Base-by-base conservation (phyloP, 2,113 vertebrate species). In the Oceanites oceanicus region DNA sequence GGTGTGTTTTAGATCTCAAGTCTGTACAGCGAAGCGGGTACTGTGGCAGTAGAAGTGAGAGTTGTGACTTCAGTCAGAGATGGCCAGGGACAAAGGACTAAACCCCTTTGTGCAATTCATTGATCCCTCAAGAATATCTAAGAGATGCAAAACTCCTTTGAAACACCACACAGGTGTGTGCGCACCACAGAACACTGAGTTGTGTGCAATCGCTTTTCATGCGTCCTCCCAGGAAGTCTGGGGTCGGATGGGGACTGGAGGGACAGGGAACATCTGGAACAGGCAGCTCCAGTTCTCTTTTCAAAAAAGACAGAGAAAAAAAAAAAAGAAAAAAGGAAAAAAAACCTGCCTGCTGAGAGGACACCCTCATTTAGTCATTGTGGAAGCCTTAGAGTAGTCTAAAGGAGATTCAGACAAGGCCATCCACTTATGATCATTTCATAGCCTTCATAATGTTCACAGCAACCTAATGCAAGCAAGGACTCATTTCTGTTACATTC, bases 401-500 rank as follows among this genome's bases (percentile, higher is more conserved):
- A 74, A 90, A 94, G 53, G 59, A 70, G 42, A 86, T 85, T 85
- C 79, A 86, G 91, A 87, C 0, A 1, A 66, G 78, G 78, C 26
- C 70, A 76, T 38, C 53, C 73, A 92, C 50, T 84, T 85, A 89
- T 0, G 20, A 53, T 67, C 70, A 55, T 91, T 96, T 95, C 89
- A 77, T 29, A 89, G 80, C 49, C 50, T 73, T 78, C 62, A 26
- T 45, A 94, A 95, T 6, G 4, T 87, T 96, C 76, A 81, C 87
- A 87, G 82, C 44, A 92, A 88, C 95, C 34, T 73, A 88, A 84
- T 56, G 77, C 94, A 97, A 94, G 94, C 91, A 96, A 96, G 86
- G 85, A 95, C 94, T 94, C 44, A 95, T 95, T 97, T 96, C 86
- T 96, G 63, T 55, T 91, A 74, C 84, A 70, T 91, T 95, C 76